Conservation (phyloP, 2,113 vertebrate species). For the Ptilorrhoa leucosticta region DNA sequence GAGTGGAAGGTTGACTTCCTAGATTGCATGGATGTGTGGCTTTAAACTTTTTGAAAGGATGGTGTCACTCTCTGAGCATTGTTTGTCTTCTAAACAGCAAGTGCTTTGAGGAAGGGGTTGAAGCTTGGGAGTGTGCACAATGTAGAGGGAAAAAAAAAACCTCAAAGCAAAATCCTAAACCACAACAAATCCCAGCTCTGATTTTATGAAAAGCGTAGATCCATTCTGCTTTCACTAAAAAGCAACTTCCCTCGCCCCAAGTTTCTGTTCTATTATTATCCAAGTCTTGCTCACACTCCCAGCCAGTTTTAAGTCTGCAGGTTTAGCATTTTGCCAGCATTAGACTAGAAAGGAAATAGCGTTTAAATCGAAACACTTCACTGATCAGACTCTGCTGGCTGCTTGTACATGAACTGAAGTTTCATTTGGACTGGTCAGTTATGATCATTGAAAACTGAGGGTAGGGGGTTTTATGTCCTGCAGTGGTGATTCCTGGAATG, state of each 20-base stretch:
- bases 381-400: not conserved
- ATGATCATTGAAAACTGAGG: not conserved
- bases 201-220: not conserved
- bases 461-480: not conserved
- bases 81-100: not conserved
- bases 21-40: not conserved
- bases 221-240: not conserved
- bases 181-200: not conserved
- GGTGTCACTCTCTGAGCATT: not conserved
- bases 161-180: not conserved
- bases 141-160: not conserved
- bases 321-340: not conserved
- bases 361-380: not conserved
- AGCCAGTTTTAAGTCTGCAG: not conserved
- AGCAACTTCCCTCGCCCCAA: no score
- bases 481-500: not conserved
- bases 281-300: not conserved
- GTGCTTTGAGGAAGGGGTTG: not conserved
- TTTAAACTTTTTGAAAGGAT: not conserved
- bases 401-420: not conserved
- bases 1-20: not conserved
- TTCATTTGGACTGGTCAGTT: not conserved
- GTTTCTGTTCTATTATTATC: not conserved
- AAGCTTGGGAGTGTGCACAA: not conserved
- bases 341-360: not conserved